Evolutionary conservation across 2,113 vertebrate genomes (phyloP).

Genomic region (Halcyon senegalensis): DNA sequence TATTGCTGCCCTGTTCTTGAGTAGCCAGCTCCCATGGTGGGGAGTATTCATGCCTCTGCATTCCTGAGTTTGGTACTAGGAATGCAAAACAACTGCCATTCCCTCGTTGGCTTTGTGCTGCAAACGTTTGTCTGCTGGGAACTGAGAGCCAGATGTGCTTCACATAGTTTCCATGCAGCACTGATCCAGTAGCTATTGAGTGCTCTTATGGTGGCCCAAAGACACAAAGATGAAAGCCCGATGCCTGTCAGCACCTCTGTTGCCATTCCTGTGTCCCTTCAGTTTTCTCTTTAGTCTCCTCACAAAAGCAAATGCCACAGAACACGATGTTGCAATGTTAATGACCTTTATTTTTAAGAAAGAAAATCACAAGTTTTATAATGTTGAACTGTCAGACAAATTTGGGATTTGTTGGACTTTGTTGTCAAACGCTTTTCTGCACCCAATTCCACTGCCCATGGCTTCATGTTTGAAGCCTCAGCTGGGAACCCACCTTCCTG

Average conservation of each 20-base stretch:
- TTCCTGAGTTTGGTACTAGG: constrained; percentile 21
- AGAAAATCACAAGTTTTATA: not conserved
- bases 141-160: constrained; percentile 49
- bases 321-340: not conserved
- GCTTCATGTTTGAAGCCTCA: not conserved
- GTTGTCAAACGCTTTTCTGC: not conserved
- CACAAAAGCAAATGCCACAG: constrained; percentile 36
- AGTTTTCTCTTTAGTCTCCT: constrained; percentile 26
- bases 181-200: constrained; percentile 61
- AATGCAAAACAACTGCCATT: constrained; percentile 25
- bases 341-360: constrained; percentile 11
- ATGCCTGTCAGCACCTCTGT: constrained; percentile 45
- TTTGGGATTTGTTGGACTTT: not conserved
- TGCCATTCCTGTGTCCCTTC: constrained; percentile 31
- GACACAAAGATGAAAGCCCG: constrained; percentile 52
- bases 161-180: constrained; percentile 55
- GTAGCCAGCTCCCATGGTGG: not conserved
- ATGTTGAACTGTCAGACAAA: not conserved
- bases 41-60: not conserved
- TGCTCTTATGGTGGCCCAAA: constrained; percentile 51
- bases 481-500: not conserved
- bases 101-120: constrained; percentile 23
- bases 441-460: not conserved
- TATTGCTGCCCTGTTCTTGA: not conserved
- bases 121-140: not conserved